Base-by-base conservation (phyloP, 53 echinoderm and acorn worm species). In the Pentamera pediparva region DNA sequence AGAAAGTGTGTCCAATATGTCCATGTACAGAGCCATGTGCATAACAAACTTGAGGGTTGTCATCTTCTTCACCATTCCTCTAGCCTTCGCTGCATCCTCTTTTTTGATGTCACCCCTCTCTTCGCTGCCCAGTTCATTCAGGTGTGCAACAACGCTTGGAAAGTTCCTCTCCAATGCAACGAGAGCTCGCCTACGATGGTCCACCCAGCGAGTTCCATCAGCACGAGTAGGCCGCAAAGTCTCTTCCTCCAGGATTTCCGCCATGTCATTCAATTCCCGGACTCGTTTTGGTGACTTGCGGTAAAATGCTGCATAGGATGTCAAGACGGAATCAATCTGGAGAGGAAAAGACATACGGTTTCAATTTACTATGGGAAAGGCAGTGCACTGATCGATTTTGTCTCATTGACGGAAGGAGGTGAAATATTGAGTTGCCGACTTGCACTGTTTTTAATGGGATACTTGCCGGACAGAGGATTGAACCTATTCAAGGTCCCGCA, bases 321-420 rank as follows among this genome's bases (percentile, higher is more conserved):
- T 21, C 12, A 81, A 27, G 21, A 73, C 24, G 3, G 49, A 8
- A 59, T 74, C 81, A 74, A 81, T 81, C 81, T 81, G 81, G 11
- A 24, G 33, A 63, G 22, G 10, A 56, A 32, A 33, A 33, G 29
- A 26, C 35, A 75, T n/a, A n/a, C n/a, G n/a, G n/a, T n/a, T n/a
- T n/a, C n/a, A n/a, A n/a, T n/a, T n/a, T n/a, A n/a, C n/a, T n/a
- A n/a, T n/a, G n/a, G n/a, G n/a, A n/a, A n/a, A n/a, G n/a, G n/a
- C n/a, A n/a, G n/a, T n/a, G n/a, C n/a, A n/a, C n/a, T n/a, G n/a
- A n/a, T n/a, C n/a, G n/a, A n/a, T n/a, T n/a, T n/a, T n/a, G n/a
- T n/a, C n/a, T n/a, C n/a, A n/a, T n/a, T n/a, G n/a, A n/a, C n/a
- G n/a, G n/a, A n/a, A n/a, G n/a, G n/a, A n/a, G n/a, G n/a, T n/a